phyloP scores from a whole-genome alignment of 2,888 invertebrate species.

The Caradrina clavipalpis region DNA sequence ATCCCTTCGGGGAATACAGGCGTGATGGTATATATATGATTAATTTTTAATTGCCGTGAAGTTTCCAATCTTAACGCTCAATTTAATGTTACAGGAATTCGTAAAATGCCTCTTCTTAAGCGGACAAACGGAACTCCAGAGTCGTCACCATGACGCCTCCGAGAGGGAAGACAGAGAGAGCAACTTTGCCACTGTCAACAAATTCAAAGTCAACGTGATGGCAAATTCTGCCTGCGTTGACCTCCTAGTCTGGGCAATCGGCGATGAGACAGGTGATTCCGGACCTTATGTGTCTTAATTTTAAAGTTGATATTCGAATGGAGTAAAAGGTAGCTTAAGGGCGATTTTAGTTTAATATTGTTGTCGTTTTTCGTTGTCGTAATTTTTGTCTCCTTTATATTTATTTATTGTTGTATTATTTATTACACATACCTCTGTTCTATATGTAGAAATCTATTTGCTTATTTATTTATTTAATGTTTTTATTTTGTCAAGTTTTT shows the following conservation, averaged over 20 bases:
- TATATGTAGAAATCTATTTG: conserved; percentile 6
- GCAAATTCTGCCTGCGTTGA: conserved; percentile 99
- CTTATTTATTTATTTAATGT: conserved; percentile 26
- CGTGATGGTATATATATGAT: too few relatives aligned
- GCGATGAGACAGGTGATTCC: conserved; percentile 97
- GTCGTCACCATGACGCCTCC: conserved; percentile 95
- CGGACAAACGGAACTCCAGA: conserved; percentile 98
- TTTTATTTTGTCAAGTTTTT: conserved; percentile 35
- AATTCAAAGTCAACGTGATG: conserved; percentile 98
- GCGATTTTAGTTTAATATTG: neutral
- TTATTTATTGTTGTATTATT: conserved; percentile 7
- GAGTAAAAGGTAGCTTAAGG: neutral
- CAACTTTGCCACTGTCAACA: conserved; percentile 95
- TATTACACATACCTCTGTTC: conserved; percentile 21
- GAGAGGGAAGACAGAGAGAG: conserved; percentile 96
- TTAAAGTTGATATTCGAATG: conserved; percentile 4
- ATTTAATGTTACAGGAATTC: conserved; percentile 92
- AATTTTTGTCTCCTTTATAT: conserved; percentile 1
- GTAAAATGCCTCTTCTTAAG: conserved; percentile 97
- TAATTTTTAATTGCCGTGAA: too few relatives aligned
- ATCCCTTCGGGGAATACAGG: too few relatives aligned
- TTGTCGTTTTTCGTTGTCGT: conserved; percentile 4
- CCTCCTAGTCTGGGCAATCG: conserved; percentile 99
- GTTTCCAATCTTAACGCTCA: neutral
- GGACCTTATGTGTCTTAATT: conserved; percentile 8